These are phyloP conservation scores for Spea bombifrons DNA, from an alignment of 2,113 vertebrate species.

Conservation along the genomic window DNA sequence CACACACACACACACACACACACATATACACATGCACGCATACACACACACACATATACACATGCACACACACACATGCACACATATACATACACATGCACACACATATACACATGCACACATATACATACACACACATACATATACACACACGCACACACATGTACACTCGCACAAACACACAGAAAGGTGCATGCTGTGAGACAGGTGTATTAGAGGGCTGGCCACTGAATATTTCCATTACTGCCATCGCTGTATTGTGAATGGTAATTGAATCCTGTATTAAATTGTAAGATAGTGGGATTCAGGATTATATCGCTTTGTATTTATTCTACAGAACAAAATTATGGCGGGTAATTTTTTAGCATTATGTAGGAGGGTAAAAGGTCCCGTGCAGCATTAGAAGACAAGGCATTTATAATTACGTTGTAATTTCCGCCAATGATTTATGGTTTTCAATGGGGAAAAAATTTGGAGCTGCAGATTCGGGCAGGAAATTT, in stretches of 20 bases:
- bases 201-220: too few relatives aligned
- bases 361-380: constrained; percentile 97
- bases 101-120: too few relatives aligned
- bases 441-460: constrained; percentile 83
- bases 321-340: constrained; percentile 76
- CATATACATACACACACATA: too few relatives aligned
- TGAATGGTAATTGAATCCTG: constrained; percentile 76
- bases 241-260: constrained; percentile 75
- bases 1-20: too few relatives aligned
- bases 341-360: constrained; percentile 88
- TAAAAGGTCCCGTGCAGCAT: constrained; percentile 92
- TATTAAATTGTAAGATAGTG: constrained; percentile 78
- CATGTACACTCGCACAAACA: not conserved
- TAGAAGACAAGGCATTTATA: constrained; percentile 93
- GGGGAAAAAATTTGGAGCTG: constrained; percentile 79
- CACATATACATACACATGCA: too few relatives aligned
- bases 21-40: too few relatives aligned
- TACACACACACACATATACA: too few relatives aligned
- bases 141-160: too few relatives aligned
- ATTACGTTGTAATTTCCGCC: constrained; percentile 99
- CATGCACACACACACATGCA: too few relatives aligned
- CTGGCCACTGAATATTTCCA: constrained; percentile 51
- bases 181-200: not conserved
- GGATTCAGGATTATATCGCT: constrained; percentile 77
- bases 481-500: constrained; percentile 76